These are phyloP conservation scores for Epicauta chinensis DNA, from an alignment of 1,140 invertebrate species.

Conservation along the genomic window DNA sequence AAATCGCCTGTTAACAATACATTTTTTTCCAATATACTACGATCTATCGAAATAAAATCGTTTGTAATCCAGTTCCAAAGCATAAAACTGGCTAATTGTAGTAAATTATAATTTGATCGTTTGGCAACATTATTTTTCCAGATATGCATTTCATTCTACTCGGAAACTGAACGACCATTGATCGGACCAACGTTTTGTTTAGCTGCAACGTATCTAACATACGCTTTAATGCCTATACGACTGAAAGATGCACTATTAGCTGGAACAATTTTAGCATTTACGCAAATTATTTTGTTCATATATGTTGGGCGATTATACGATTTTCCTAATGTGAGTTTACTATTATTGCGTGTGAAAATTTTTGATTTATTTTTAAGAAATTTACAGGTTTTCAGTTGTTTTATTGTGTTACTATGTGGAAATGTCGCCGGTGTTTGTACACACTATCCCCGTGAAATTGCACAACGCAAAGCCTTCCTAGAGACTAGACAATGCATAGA, in stretches of 20 bases:
- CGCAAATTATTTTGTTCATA: slow-evolving; percentile 53
- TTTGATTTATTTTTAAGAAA: not conserved
- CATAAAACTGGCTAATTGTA: too few species aligned
- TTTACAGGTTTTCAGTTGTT: slow-evolving; percentile 44
- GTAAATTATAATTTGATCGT: too few species aligned
- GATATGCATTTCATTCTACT: slow-evolving; percentile 39
- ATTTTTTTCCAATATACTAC: too few species aligned
- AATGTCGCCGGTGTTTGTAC: slow-evolving; percentile 88
- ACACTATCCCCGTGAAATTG: slow-evolving; percentile 85
- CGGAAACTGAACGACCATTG: slow-evolving; percentile 31
- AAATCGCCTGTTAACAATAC: too few species aligned
- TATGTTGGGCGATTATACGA: slow-evolving; percentile 32
- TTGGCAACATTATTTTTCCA: slow-evolving; percentile 32
- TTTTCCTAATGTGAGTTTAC: slow-evolving; percentile 26
- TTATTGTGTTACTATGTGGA: slow-evolving; percentile 64
- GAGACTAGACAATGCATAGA: slow-evolving; percentile 93
- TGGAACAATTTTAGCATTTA: slow-evolving; percentile 58
- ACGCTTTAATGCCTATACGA: slow-evolving; percentile 77
- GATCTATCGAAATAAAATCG: too few species aligned
- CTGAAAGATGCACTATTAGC: slow-evolving; percentile 71
- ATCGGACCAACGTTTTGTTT: slow-evolving; percentile 62
- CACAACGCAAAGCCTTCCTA: slow-evolving; percentile 87
- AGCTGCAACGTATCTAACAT: slow-evolving; percentile 82
- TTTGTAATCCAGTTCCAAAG: too few species aligned
- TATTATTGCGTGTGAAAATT: not conserved